Evolutionary conservation across 2,113 vertebrate species (phyloP).

Genomic region (Pycnonotus jocosus): DNA sequence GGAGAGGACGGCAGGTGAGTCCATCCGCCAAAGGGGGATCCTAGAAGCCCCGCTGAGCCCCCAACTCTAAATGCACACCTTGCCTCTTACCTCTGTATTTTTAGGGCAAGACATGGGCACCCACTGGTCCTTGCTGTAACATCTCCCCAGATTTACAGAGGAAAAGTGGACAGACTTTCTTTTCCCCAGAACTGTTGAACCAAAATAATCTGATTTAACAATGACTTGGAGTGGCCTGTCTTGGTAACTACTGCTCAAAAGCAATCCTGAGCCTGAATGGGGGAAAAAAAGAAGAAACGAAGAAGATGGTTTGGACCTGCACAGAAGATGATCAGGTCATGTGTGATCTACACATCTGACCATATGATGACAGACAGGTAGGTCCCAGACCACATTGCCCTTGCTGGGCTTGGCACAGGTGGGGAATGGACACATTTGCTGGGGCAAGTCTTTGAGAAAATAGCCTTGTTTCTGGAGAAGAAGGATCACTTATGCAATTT

Average conservation of each 20-base stretch:
- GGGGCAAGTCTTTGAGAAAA: not conserved
- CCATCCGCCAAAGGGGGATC: rapidly evolving
- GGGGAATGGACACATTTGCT: not conserved
- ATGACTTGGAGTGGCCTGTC: not conserved
- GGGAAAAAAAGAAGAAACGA: not conserved
- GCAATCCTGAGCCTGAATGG: not conserved
- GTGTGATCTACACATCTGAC: rapidly evolving
- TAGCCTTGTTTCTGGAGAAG: not conserved
- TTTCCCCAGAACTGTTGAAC: not conserved
- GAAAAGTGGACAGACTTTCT: not conserved
- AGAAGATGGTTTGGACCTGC: not conserved
- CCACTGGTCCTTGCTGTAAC: not conserved
- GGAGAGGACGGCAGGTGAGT: not conserved
- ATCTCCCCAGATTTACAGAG: not conserved
- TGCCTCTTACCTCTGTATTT: not conserved
- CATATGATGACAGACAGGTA: not conserved
- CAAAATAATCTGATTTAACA: not conserved
- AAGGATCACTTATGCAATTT: not conserved
- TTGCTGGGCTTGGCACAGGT: not conserved
- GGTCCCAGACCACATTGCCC: not conserved
- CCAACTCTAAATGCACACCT: not conserved
- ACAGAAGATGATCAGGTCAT: not conserved
- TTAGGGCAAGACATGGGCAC: not conserved
- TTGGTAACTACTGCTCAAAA: not conserved
- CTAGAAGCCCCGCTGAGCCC: not conserved